Evolutionary conservation across 35 echinoderm and acorn worm genomes (phyloP).

Genomic region (Heliocidaris erythrogramma): DNA sequence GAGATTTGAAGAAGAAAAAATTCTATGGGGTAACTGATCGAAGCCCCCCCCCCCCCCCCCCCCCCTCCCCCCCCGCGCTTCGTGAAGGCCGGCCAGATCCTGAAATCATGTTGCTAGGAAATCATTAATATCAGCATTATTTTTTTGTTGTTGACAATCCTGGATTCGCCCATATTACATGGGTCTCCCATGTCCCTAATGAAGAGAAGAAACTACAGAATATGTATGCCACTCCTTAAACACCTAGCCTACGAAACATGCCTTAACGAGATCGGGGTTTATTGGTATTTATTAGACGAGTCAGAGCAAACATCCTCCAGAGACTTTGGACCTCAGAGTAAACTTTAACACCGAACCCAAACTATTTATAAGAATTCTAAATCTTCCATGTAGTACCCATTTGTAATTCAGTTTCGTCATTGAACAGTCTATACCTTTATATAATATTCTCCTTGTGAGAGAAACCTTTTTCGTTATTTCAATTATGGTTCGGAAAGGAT

Average conservation of each 20-base stretch:
- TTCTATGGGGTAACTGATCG: no score
- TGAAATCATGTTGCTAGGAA: neutral
- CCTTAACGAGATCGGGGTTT: neutral
- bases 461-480: neutral
- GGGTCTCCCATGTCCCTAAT: neutral
- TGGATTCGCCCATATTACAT: neutral
- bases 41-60: neutral
- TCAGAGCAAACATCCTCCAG: neutral
- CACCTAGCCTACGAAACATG: neutral
- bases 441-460: no score
- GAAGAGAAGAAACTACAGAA: neutral
- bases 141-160: neutral
- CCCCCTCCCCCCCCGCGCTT: neutral
- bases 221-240: neutral
- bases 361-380: neutral
- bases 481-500: neutral
- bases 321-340: neutral
- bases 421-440: neutral
- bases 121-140: neutral
- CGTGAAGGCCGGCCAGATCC: no score
- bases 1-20: no score
- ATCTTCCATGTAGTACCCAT: conserved; percentile 1
- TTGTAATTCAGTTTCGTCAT: neutral
- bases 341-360: neutral
- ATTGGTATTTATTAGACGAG: neutral